A percentile compares a stretch with the other conserved stretches of the same genome.
These are phyloP conservation scores for Rattus rattus DNA, from an alignment of 2,113 vertebrate genomes.

Conservation along the genomic window DNA sequence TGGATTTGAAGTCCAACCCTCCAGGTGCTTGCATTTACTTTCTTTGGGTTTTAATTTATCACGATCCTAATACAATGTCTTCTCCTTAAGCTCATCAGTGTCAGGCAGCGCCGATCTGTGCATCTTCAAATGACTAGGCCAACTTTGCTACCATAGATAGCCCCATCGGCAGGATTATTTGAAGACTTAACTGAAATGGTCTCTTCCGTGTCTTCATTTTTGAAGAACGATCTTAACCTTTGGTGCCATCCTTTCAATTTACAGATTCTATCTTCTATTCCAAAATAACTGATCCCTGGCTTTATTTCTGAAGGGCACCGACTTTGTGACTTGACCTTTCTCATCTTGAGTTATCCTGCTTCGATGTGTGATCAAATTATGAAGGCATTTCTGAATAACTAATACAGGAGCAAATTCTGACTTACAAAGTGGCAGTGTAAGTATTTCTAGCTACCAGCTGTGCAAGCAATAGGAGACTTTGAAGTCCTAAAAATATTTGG, in stretches of 20 bases:
- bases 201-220: background rate
- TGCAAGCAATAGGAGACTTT: conserved; percentile 72
- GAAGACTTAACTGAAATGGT: background rate
- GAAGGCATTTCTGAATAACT: conserved; percentile 39
- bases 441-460: conserved; percentile 81
- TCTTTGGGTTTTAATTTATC: background rate
- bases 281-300: background rate
- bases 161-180: background rate
- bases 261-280: background rate
- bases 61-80: background rate
- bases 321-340: background rate
- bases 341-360: background rate
- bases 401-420: conserved; percentile 61
- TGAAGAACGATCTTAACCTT: background rate
- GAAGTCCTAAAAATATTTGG: conserved; percentile 80
- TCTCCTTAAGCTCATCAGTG: background rate
- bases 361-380: conserved; percentile 24
- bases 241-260: background rate
- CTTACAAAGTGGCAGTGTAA: conserved; percentile 61
- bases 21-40: background rate
- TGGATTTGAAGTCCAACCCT: background rate
- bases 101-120: background rate
- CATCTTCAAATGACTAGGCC: background rate
- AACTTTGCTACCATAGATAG: background rate
- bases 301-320: background rate